phyloP scores from a whole-genome alignment of 2,113 vertebrate species.

The Chloropsis hardwickii region DNA sequence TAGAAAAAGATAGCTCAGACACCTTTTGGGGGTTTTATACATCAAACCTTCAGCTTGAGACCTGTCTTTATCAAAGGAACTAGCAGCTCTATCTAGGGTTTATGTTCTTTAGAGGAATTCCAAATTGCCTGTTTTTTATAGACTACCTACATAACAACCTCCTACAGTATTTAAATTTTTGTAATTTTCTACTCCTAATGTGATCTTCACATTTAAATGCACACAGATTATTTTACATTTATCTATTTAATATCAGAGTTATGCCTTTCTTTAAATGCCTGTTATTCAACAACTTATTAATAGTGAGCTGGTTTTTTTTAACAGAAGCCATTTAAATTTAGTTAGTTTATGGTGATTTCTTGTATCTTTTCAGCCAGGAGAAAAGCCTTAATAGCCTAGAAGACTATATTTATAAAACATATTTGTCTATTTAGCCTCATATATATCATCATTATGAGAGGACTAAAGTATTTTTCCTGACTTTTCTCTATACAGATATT shows the following conservation, averaged over 20 bases:
- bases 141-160: constrained; percentile 68
- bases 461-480: constrained; percentile 11
- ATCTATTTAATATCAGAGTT: constrained; percentile 67
- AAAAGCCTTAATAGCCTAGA: constrained; percentile 49
- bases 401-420: constrained; percentile 53
- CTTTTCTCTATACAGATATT: constrained; percentile 6
- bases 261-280: constrained; percentile 66
- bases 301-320: not conserved
- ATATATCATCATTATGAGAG: constrained; percentile 39
- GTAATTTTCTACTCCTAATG: constrained; percentile 71
- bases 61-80: constrained; percentile 69
- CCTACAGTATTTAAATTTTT: constrained; percentile 68
- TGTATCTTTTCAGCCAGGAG: constrained; percentile 33
- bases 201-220: constrained; percentile 69
- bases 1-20: constrained; percentile 65
- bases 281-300: constrained; percentile 66
- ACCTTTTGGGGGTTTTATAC: constrained; percentile 67
- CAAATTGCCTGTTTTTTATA: constrained; percentile 72
- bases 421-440: constrained; percentile 58
- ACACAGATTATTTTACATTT: constrained; percentile 69
- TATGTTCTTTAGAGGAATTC: constrained; percentile 72
- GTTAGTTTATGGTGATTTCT: constrained; percentile 45
- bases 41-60: constrained; percentile 71
- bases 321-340: constrained; percentile 57
- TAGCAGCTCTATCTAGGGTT: constrained; percentile 65